phyloP scores from a whole-genome alignment of 2,113 vertebrate species.

The Ivindomyrus marchei region DNA sequence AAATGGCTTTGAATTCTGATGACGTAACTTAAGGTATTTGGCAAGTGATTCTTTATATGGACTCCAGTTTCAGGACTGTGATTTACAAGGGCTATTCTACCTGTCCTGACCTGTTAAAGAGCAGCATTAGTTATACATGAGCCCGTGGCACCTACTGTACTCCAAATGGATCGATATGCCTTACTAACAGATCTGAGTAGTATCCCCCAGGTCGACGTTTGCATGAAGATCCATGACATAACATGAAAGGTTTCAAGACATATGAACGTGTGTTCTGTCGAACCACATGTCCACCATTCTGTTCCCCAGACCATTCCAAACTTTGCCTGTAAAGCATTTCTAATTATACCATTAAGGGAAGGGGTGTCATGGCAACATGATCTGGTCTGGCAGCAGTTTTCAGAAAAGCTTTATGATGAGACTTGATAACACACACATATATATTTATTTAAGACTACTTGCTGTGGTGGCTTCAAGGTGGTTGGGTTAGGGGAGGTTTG shows the following conservation, averaged over 20 bases:
- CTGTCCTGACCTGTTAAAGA: background rate
- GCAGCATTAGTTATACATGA: background rate
- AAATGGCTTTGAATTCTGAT: background rate
- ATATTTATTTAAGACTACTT: conserved; percentile 21
- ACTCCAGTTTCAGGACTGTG: background rate
- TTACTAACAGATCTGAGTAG: background rate
- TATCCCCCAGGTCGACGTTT: background rate
- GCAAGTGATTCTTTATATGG: background rate
- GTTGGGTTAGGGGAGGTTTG: background rate
- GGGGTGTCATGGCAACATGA: background rate
- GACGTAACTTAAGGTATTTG: background rate
- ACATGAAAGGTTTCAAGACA: background rate
- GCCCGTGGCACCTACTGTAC: background rate
- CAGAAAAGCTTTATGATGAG: conserved; percentile 12
- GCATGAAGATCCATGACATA: background rate
- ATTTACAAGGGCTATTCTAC: background rate
- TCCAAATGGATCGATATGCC: background rate
- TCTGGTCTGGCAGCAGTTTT: background rate
- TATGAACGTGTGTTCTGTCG: background rate
- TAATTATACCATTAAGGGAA: background rate
- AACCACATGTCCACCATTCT: background rate
- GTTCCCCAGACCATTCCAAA: background rate
- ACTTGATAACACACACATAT: conserved; percentile 16
- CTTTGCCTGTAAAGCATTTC: background rate
- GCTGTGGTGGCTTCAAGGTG: conserved; percentile 4